Evolutionary conservation across 2,113 vertebrate genomes (phyloP), one percentile per base, ranked within the genome.

Genomic region (Nannobrachium achirus): DNA sequence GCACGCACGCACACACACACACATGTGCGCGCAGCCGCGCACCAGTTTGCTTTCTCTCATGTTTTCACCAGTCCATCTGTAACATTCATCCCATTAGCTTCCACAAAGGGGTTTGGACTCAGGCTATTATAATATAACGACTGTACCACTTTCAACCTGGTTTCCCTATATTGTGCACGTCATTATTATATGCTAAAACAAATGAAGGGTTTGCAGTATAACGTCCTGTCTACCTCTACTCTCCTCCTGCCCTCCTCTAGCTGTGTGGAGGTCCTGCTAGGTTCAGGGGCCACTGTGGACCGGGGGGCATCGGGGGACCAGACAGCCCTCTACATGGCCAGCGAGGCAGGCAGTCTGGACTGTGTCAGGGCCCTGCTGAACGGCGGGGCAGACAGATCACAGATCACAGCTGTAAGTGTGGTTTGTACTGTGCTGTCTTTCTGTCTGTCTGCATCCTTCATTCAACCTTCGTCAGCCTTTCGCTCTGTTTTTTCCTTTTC

Each of bases 251-350:
- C 6, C 7, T 15, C 70, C 20, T 19, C 46, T 76, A 98, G 97
- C 89, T 97, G 95, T 90, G 92, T 95, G 92, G 92, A 95, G 91
- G 83, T 87, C 89, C 89, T 99, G 89, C 91, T 95, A 86, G 79
- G 91, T 82, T 92, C 91, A 67, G 89, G 92, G 82, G 94, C 94
- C 84, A 86, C 95, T 72, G 89, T 96, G 90, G 93, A 97, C 77
- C 77, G 86, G 39, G 84, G 86, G 87, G 93, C 93, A 81, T 83
- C 87, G 46, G 91, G 85, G 84, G 95, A 94, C 69, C 94, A 94
- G 84, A 96, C 95, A 56, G 89, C 95, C 75, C 94, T 98, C 49
- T 94, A 93, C 84, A 84, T 97, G 89, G 94, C 97, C 84, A 94
- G 95, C 85, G 91, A 91, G 87, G 94, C 94, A 1, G 96, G 95